Percentiles rank a stretch among this genome's conserved stretches.
phyloP scores from a whole-genome alignment of 2,888 invertebrate genomes.

The Cantharis flavilabris region DNA sequence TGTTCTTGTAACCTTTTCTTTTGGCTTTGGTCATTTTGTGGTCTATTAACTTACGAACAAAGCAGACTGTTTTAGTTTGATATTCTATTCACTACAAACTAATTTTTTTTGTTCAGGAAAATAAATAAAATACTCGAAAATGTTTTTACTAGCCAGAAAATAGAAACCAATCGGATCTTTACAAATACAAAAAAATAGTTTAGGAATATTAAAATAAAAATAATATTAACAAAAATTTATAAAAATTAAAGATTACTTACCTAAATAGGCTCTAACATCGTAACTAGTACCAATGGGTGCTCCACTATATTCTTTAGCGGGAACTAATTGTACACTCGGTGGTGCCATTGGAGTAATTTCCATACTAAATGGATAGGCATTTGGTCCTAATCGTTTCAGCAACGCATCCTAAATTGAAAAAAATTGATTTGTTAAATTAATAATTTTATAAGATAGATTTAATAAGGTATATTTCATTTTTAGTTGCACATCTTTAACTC shows the following conservation, averaged over 20 bases:
- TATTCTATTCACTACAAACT: background rate
- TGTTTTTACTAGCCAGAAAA: no score
- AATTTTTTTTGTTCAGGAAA: background rate
- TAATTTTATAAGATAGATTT: background rate
- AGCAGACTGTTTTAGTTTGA: background rate
- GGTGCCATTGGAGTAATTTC: conserved; percentile 83
- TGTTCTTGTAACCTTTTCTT: background rate
- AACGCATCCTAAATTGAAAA: conserved; percentile 71
- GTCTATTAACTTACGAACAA: background rate
- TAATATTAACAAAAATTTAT: no score
- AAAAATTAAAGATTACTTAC: conserved; percentile 59
- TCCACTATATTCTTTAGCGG: conserved; percentile 88
- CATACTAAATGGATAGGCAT: conserved; percentile 81
- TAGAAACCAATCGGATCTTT: no score
- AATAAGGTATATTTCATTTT: background rate
- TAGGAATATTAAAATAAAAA: no score
- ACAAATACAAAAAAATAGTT: no score
- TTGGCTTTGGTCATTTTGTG: background rate
- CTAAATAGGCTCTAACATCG: conserved; percentile 83
- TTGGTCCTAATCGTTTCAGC: conserved; percentile 74
- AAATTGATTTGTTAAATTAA: background rate
- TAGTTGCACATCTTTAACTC: no score
- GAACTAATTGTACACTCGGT: conserved; percentile 89
- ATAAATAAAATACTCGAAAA: background rate
- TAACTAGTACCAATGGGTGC: conserved; percentile 92